Conservation (phyloP, 1,140 invertebrate species). For the Ditylenchus dipsaci region DNA sequence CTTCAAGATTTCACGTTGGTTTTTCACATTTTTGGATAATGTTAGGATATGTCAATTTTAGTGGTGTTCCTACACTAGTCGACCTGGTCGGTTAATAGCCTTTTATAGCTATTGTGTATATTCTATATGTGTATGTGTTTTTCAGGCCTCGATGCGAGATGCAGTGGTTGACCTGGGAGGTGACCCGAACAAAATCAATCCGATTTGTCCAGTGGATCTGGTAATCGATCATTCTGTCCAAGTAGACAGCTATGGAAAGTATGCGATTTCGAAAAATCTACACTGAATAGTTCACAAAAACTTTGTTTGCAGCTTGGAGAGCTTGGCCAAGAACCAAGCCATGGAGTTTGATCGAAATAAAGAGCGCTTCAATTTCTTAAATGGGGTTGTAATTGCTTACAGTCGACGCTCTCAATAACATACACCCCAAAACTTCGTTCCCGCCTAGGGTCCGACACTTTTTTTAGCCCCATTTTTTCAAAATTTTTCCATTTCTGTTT, state of each 20-base stretch:
- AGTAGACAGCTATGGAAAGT: conserved; percentile 86
- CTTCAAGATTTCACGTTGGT: conserved; percentile 72
- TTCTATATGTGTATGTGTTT: background rate
- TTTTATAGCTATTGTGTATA: background rate
- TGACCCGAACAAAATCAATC: conserved; percentile 88
- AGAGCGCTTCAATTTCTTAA: conserved; percentile 70
- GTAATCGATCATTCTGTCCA: conserved; percentile 98
- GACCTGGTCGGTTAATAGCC: conserved; percentile 74
- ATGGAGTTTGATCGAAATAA: conserved; percentile 92
- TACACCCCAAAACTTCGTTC: too few relatives aligned
- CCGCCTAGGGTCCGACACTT: too few relatives aligned
- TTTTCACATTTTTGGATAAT: conserved; percentile 9
- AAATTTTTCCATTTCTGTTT: too few relatives aligned
- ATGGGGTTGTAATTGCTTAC: conserved; percentile 73
- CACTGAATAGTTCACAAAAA: conserved; percentile 6
- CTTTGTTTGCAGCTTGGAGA: conserved; percentile 68
- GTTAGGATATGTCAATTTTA: conserved; percentile 58
- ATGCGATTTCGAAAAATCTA: conserved; percentile 58
- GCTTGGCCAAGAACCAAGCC: conserved; percentile 85
- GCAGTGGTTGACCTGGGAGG: conserved; percentile 79
- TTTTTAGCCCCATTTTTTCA: too few relatives aligned
- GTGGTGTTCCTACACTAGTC: conserved; percentile 94
- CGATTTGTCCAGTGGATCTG: conserved; percentile 89
- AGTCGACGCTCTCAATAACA: too few relatives aligned
- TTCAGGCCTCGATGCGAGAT: conserved; percentile 83